A percentile compares a stretch with the other conserved stretches of the same genome.
These are phyloP conservation scores for Callosobruchus maculatus DNA, from an alignment of 2,888 invertebrate genomes.

Conservation along the genomic window DNA sequence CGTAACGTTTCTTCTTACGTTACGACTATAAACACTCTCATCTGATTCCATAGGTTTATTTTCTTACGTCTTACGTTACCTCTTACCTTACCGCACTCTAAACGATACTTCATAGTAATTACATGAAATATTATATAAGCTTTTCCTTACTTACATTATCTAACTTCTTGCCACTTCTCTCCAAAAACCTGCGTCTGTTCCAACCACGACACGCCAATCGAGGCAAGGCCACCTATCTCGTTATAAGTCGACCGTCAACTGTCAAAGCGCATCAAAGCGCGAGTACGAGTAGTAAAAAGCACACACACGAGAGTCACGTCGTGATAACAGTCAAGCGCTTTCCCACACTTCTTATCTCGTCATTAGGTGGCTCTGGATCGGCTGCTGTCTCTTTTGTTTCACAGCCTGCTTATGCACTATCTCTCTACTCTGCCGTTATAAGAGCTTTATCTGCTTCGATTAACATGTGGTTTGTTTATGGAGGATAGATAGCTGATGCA, in stretches of 20 bases:
- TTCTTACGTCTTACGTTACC: no score
- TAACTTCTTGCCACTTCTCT: not conserved
- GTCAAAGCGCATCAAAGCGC: not conserved
- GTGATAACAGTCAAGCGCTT: conserved; percentile 16
- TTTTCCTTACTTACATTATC: not conserved
- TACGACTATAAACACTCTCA: no score
- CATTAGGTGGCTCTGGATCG: conserved; percentile 23
- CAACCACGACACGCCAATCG: not conserved
- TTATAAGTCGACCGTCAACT: not conserved
- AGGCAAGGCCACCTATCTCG: not conserved
- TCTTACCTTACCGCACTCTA: no score
- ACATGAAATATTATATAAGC: not conserved
- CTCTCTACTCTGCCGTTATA: not conserved
- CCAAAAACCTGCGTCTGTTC: not conserved
- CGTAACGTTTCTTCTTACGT: no score
- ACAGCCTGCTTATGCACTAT: conserved; percentile 12
- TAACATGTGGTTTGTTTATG: not conserved
- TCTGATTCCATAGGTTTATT: no score
- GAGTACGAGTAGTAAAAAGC: conserved; percentile 4
- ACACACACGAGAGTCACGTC: conserved; percentile 13
- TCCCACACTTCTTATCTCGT: conserved; percentile 33
- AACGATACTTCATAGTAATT: not conserved
- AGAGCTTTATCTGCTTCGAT: not conserved
- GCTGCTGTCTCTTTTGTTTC: conserved; percentile 27
- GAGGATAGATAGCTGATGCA: not conserved